These are phyloP conservation scores for Mus caroli DNA, from an alignment of 2,797 vertebrate genomes.

Conservation along the genomic window DNA sequence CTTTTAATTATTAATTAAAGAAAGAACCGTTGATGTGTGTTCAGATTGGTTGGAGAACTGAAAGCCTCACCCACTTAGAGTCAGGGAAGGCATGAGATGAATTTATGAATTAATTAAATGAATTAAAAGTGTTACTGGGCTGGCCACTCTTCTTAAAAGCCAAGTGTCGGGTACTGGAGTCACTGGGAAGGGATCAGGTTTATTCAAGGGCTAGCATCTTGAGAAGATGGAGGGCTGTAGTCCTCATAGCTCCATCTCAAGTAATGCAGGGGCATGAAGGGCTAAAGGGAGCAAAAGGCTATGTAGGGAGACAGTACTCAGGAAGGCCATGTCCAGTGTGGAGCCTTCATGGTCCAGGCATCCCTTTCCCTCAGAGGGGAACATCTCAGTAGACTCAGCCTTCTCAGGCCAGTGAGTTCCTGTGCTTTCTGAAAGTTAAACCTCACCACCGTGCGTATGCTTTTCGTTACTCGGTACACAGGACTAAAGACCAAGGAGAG, in stretches of 20 bases:
- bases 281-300: neutral
- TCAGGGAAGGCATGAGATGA: neutral
- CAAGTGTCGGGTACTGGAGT: too few species aligned
- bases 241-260: neutral
- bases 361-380: neutral
- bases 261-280: too few species aligned
- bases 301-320: neutral
- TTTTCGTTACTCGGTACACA: neutral
- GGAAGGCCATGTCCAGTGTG: neutral
- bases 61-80: neutral
- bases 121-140: neutral
- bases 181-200: neutral
- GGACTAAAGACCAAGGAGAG: neutral
- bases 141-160: neutral
- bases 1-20: neutral
- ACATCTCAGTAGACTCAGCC: neutral
- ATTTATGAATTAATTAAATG: neutral
- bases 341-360: neutral
- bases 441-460: neutral
- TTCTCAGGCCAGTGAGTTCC: neutral
- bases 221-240: neutral
- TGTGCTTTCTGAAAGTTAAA: neutral
- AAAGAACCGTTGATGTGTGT: neutral
- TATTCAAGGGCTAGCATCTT: neutral
- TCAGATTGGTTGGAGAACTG: neutral